Evolutionary conservation across 2,797 vertebrate species (phyloP), one percentile per base, ranked within the genome.

Genomic region (Rhodeus uyekii): DNA sequence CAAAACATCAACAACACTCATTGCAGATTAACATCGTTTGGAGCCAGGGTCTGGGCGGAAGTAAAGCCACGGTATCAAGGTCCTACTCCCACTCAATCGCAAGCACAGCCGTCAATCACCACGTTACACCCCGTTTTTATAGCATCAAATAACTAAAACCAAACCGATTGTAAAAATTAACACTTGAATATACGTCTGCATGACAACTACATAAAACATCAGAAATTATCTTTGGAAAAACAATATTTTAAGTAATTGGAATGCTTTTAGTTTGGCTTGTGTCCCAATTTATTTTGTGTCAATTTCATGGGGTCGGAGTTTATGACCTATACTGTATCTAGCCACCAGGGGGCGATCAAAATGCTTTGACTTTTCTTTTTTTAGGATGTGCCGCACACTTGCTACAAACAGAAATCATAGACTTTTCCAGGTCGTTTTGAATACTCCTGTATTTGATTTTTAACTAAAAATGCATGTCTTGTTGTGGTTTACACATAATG

Each of bases 221-320:
- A 4, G 9, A n/a, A 53, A 4, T 4, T 0, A 53, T 55, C n/a
- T 55, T 55, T 24, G 22, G 0, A 13, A 58, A 5, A 9, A n/a
- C n/a, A 5, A 1, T 8, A 0, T 4, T 1, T 2, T 5, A 9
- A 10, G 6, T 24, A 12, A 55, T 24, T 55, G n/a, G 9, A 1
- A 22, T 50, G n/a, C n/a, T 48, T 46, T 46, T 50, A 22, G 18
- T n/a, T 53, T n/a, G 22, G 4, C 50, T 55, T 4, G 1, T 1
- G 4, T 55, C 10, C 12, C 18, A 24, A 12, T 24, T 0, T 1
- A 55, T 58, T 29, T 27, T 13, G 29, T 29, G 12, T 24, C 0
- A 2, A 55, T 58, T 29, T 27, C 24, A 60, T 29, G 12, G 6
- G 55, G 53, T 10, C 1, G 13, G 27, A 1, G 13, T 29, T 29